Evolutionary conservation across 2,113 vertebrate species (phyloP).

Genomic region (Hemiscyllium ocellatum): DNA sequence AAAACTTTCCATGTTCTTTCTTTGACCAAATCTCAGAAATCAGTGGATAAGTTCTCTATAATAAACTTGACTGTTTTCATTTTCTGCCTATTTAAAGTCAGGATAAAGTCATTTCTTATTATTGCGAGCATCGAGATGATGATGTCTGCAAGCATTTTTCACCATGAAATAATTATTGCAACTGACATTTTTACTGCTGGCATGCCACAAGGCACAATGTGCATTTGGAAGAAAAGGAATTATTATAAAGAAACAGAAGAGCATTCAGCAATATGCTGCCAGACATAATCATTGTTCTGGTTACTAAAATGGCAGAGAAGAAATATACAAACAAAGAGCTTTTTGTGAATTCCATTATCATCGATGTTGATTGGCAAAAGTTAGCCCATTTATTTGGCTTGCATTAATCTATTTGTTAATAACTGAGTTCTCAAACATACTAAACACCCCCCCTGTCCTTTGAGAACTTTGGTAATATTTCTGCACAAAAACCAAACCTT

Average conservation of each 20-base stretch:
- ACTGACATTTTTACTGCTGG: conserved; percentile 87
- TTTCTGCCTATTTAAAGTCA: conserved; percentile 80
- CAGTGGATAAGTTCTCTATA: not conserved
- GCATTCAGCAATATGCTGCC: conserved; percentile 34
- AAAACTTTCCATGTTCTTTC: not conserved
- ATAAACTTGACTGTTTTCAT: conserved; percentile 25
- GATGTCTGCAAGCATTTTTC: conserved; percentile 78
- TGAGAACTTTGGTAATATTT: not conserved
- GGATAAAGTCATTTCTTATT: conserved; percentile 96
- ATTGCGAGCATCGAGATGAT: conserved; percentile 84
- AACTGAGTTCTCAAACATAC: not conserved
- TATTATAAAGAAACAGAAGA: conserved; percentile 23
- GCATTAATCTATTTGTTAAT: not conserved
- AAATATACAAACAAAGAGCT: not conserved
- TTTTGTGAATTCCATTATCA: not conserved
- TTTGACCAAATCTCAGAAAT: not conserved
- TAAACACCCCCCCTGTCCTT: not conserved
- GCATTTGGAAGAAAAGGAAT: conserved; percentile 64
- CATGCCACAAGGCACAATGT: conserved; percentile 67
- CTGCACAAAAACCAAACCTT: not conserved
- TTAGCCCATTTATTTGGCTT: not conserved
- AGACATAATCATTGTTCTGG: conserved; percentile 30
- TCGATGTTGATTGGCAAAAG: not conserved
- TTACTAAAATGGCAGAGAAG: conserved; percentile 30
- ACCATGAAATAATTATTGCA: conserved; percentile 76